Evolutionary conservation across 2,888 invertebrate species (phyloP), one percentile per base, ranked within the genome.

Genomic region (Cephalotes varians): DNA sequence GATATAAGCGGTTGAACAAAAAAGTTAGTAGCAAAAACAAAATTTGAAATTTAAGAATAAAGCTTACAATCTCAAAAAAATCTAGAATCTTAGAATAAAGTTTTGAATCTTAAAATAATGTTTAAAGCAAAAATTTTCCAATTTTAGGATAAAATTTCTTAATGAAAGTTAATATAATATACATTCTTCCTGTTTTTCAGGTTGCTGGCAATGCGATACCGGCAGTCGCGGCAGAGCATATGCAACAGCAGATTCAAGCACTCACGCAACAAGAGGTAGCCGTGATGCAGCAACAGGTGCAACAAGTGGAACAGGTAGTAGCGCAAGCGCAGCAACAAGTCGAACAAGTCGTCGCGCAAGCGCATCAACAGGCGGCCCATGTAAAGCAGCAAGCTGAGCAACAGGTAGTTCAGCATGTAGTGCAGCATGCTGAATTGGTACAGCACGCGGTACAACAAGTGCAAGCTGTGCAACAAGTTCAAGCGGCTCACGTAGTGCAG

Each of bases 261-360:
- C 85, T 94, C 0, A 91, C 90, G 0, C 93, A 93, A 58, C 92
- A 92, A 82, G 93, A 94, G 58, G 92, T 92, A 6, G 94, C 91
- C 2, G 90, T 90, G 6, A 94, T 94, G 88, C 94, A 94, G 88
- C 94, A 94, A 31, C 93, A 93, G 80, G 93, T 90, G 12, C 93
- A 93, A 40, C 92, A 94, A 79, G 94, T 94, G 5, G 94, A 94
- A 44, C 94, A 94, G 31, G 94, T 94, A 0, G 94, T 94, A 0
- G 94, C 94, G 1, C 94, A 94, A 12, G 94, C 93, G 3, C 94
- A 94, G 69, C 94, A 94, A 49, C 94, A 94, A 73, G 94, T 94
- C 1, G 94, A 94, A 44, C 94, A 94, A 84, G 94, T 94, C 0
- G 94, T 94, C 0, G 94, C 94, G 0, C 94, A 94, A 47, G 94